These are phyloP conservation scores for Drosophila monieri DNA, from an alignment of 2,888 invertebrate genomes.

Conservation along the genomic window DNA sequence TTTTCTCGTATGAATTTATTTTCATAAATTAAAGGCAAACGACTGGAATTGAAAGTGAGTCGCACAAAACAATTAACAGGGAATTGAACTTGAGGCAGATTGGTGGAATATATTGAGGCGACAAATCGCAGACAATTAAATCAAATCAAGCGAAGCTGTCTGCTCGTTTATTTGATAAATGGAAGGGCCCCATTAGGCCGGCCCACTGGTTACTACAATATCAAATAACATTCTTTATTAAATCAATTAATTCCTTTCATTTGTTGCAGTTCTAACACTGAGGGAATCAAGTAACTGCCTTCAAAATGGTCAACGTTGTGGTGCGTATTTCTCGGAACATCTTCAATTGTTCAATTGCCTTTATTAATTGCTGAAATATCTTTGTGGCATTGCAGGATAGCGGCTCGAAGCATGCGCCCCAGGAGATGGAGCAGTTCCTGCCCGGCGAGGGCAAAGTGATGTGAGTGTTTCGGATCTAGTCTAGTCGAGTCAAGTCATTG, in stretches of 20 bases:
- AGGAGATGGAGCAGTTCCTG: constrained; percentile 92
- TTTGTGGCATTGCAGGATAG: constrained; percentile 68
- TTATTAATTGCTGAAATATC: constrained; percentile 20
- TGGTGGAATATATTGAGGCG: constrained; percentile 10
- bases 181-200: constrained; percentile 24
- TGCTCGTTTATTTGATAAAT: constrained; percentile 13
- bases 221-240: constrained; percentile 42
- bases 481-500: constrained; percentile 12
- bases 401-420: constrained; percentile 84
- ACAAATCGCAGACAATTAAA: constrained; percentile 46
- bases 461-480: constrained; percentile 63
- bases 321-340: constrained; percentile 59
- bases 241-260: constrained; percentile 25
- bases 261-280: constrained; percentile 27
- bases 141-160: constrained; percentile 48
- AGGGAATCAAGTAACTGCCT: constrained; percentile 10
- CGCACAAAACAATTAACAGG: constrained; percentile 61
- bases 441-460: constrained; percentile 86
- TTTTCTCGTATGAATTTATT: constrained; percentile 22
- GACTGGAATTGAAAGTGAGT: constrained; percentile 53
- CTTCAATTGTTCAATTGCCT: constrained; percentile 17
- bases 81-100: constrained; percentile 50
- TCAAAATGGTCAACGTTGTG: constrained; percentile 81
- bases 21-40: constrained; percentile 52
- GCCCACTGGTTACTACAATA: constrained; percentile 17